Conservation (phyloP, 2,797 vertebrate species). For the Xerus rutilus region DNA sequence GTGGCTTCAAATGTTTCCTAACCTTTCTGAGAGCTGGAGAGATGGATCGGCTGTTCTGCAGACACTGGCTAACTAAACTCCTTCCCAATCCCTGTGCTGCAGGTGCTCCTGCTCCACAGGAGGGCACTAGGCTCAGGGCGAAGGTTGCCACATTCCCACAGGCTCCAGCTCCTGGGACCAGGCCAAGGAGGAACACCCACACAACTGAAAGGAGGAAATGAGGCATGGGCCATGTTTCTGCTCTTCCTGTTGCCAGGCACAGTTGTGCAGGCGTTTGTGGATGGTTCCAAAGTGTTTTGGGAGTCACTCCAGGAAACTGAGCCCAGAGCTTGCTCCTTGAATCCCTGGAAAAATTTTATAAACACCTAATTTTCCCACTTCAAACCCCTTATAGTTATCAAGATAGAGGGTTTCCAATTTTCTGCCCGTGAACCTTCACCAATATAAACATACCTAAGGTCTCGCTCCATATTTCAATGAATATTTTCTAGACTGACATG, state of each 20-base stretch:
- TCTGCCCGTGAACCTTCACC: neutral
- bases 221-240: neutral
- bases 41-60: too few species aligned
- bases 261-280: neutral
- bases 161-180: neutral
- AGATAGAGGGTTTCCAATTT: neutral
- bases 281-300: slow-evolving; percentile 31
- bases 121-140: neutral
- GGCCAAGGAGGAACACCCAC: slow-evolving; percentile 9
- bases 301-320: slow-evolving; percentile 49
- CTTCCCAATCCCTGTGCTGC: rapidly evolving
- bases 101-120: rapidly evolving
- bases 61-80: neutral
- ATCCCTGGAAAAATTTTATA: slow-evolving; percentile 22
- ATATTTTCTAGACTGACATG: neutral
- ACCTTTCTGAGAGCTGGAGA: neutral
- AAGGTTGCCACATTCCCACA: neutral
- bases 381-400: neutral
- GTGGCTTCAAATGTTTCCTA: neutral
- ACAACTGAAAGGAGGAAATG: slow-evolving; percentile 45
- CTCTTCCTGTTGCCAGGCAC: slow-evolving; percentile 27
- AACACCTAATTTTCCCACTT: slow-evolving; percentile 3
- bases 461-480: neutral
- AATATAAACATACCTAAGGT: neutral
- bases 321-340: neutral